Evolutionary conservation across 53 echinoderm and acorn worm genomes (phyloP), one percentile per base, ranked within the genome.

Genomic region (Stichopus horrens): DNA sequence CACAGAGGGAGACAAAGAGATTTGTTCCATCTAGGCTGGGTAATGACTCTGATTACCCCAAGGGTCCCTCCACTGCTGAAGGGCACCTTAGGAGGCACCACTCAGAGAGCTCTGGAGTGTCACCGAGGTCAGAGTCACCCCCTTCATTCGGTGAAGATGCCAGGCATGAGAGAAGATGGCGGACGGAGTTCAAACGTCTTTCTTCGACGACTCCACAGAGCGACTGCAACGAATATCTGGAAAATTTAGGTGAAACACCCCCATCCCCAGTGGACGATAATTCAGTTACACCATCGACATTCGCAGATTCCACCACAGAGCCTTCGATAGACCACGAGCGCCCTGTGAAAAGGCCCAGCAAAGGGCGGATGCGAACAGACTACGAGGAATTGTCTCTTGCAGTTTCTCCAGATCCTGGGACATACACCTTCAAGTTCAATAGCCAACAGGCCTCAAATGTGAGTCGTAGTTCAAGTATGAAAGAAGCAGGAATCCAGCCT

Each of bases 381-480:
- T 95, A 95, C 74, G 95, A 95, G 79, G 95, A 95, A 79, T 89
- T 95, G 18, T 93, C 93, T 13, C 74, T 90, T 21, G 95, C 95
- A 14, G 74, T 93, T 1, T 95, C 95, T 20, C 91, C 93, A 16
- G 91, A 91, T 86, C 93, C 90, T 52, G 77, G 89, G 11, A 86
- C 90, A 53, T 84, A 88, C 53, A 52, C 53, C 0, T 21, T 87
- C 79, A 18, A 53, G 52, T 60, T 74, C 76, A 56, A 4, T 0
- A 65, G 78, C 67, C 74, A 88, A 6, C 54, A 16, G 19, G 60
- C 60, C 56, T 10, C 20, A 5, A 90, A 88, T 57, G 93, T 91
- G 11, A 87, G 90, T 7, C 86, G 93, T 23, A 91, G 90, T 79
- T 52, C 89, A 76, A 93, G 93, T 74, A 51, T 95, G 90, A 91